These are phyloP conservation scores for Glaucopsyche alexis DNA, from an alignment of 2,888 invertebrate genomes.

Conservation along the genomic window DNA sequence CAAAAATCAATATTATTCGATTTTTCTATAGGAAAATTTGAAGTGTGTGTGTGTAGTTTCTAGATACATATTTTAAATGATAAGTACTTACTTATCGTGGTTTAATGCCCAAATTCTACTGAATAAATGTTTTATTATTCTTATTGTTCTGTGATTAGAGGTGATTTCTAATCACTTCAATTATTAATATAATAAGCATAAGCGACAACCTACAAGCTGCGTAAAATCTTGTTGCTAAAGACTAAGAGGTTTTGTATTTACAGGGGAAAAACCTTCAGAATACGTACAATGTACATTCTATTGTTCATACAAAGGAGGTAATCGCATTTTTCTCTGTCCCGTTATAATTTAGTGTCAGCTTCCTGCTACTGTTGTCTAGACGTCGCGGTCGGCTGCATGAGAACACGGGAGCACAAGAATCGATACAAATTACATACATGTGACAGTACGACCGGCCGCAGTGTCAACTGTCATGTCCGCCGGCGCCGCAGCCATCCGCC, in stretches of 20 bases:
- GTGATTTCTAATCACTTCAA: too few species aligned
- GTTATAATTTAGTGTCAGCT: conserved; percentile 35
- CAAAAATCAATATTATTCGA: too few species aligned
- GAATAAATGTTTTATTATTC: too few species aligned
- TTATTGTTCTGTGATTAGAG: too few species aligned
- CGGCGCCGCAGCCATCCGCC: neutral
- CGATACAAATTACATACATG: conserved; percentile 45
- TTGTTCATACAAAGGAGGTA: conserved; percentile 4
- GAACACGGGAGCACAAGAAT: conserved; percentile 62
- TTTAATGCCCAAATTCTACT: too few species aligned
- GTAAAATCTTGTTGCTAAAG: neutral
- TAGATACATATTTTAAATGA: too few species aligned
- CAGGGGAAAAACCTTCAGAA: neutral
- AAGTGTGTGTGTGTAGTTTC: too few species aligned
- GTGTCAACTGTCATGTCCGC: neutral
- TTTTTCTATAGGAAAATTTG: too few species aligned
- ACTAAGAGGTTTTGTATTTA: too few species aligned
- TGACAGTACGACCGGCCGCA: neutral
- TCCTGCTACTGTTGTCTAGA: conserved; percentile 43
- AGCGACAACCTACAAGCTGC: neutral
- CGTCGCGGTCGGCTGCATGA: conserved; percentile 66
- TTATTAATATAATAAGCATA: too few species aligned
- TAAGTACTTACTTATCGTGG: too few species aligned
- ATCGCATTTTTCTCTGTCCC: conserved; percentile 7
- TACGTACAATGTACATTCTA: neutral